These are phyloP conservation scores for Lamprotornis superbus DNA, from an alignment of 2,113 vertebrate genomes.

Conservation along the genomic window DNA sequence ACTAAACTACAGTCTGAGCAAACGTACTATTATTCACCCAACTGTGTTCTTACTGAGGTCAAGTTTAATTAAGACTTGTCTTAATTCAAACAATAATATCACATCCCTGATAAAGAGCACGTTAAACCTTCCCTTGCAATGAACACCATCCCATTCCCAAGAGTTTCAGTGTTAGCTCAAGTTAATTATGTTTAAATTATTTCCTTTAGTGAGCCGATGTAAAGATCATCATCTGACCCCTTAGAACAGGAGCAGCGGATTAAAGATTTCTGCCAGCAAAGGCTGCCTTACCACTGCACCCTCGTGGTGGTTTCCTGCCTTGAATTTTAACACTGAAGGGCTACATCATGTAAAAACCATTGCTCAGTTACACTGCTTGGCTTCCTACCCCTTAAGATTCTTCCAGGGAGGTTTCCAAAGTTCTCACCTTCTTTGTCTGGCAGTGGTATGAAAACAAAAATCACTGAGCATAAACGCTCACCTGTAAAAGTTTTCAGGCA, in stretches of 20 bases:
- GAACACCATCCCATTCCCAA: not conserved
- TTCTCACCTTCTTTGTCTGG: not conserved
- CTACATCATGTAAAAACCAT: not conserved
- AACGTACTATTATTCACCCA: not conserved
- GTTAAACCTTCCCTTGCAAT: not conserved
- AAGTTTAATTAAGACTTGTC: conserved; percentile 11
- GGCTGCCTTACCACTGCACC: not conserved
- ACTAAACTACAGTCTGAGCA: not conserved
- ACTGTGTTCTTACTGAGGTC: not conserved
- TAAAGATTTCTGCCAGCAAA: not conserved
- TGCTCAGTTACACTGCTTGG: not conserved
- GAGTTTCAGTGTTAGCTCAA: conserved; percentile 6
- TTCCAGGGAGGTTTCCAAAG: not conserved
- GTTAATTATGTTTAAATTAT: conserved; percentile 27
- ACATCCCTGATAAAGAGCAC: not conserved
- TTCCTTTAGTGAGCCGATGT: not conserved
- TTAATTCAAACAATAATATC: conserved; percentile 11
- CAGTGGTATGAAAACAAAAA: not conserved
- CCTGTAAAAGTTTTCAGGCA: not conserved
- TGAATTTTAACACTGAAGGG: not conserved
- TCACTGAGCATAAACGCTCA: not conserved
- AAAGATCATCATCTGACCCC: not conserved
- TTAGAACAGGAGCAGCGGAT: not conserved
- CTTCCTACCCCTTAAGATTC: not conserved
- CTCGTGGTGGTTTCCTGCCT: not conserved